phyloP scores from a whole-genome alignment of 2,888 invertebrate genomes.

The Acanthosepion pharaonis region DNA sequence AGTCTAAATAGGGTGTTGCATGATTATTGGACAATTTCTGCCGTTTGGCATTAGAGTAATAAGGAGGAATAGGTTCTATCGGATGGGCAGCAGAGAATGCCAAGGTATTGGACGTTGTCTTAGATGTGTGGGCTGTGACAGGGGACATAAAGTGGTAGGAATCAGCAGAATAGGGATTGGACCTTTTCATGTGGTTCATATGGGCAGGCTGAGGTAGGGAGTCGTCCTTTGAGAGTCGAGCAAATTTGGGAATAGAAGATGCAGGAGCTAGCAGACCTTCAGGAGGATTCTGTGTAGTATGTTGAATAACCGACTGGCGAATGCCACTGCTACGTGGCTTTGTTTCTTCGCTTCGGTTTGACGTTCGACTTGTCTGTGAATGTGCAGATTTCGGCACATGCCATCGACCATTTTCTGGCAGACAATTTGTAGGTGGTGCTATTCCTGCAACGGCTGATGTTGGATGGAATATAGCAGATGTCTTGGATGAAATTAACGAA shows the following conservation, averaged over 20 bases:
- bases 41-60: neutral
- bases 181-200: conserved; percentile 41
- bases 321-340: conserved; percentile 23
- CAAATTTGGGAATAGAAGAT: conserved; percentile 33
- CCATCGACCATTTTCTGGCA: conserved; percentile 41
- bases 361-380: neutral
- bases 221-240: conserved; percentile 1
- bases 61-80: neutral
- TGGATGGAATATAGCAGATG: conserved; percentile 13
- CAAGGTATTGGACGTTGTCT: conserved; percentile 25
- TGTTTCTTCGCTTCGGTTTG: conserved; percentile 37
- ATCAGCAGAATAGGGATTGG: neutral
- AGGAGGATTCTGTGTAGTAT: neutral
- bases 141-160: conserved; percentile 38
- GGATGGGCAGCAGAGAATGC: conserved; percentile 12
- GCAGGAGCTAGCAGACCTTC: neutral
- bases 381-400: neutral
- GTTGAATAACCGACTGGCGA: conserved; percentile 43
- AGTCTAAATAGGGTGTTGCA: conserved; percentile 39
- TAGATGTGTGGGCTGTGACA: conserved; percentile 35
- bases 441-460: neutral
- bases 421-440: neutral
- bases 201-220: conserved; percentile 44
- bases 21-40: neutral
- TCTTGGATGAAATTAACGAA: neutral